phyloP scores from a whole-genome alignment of 2,888 invertebrate genomes.

The Pantelozetes paolii region DNA sequence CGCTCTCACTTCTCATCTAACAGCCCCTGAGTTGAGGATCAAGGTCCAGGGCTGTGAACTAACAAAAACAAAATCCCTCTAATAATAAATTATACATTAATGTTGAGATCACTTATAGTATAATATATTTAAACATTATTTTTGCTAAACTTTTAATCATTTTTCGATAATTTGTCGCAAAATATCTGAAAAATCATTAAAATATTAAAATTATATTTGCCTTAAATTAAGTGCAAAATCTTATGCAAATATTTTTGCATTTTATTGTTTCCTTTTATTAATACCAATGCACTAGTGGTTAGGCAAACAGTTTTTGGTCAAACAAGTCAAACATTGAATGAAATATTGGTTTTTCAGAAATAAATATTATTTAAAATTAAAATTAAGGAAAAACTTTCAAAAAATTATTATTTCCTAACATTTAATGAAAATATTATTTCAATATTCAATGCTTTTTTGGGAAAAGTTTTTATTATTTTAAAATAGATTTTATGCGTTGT shows the following conservation, averaged over 20 bases:
- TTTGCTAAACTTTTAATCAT: not conserved
- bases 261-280: no score
- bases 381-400: no score
- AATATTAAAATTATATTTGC: no score
- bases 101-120: not conserved
- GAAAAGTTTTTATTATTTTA: not conserved
- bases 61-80: conserved; percentile 20
- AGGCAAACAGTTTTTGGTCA: no score
- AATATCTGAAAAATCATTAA: not conserved
- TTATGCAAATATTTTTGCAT: no score
- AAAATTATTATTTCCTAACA: no score
- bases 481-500: not conserved
- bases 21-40: not conserved
- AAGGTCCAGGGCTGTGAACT: not conserved
- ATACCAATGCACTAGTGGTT: no score
- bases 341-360: no score
- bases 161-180: not conserved
- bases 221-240: no score
- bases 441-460: not conserved
- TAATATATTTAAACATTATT: not conserved
- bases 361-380: no score
- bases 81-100: conserved; percentile 15
- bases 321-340: no score
- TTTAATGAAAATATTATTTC: no score
- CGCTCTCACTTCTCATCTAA: not conserved